These are phyloP conservation scores for Biston stratarius DNA, from an alignment of 2,888 invertebrate genomes.

Conservation along the genomic window DNA sequence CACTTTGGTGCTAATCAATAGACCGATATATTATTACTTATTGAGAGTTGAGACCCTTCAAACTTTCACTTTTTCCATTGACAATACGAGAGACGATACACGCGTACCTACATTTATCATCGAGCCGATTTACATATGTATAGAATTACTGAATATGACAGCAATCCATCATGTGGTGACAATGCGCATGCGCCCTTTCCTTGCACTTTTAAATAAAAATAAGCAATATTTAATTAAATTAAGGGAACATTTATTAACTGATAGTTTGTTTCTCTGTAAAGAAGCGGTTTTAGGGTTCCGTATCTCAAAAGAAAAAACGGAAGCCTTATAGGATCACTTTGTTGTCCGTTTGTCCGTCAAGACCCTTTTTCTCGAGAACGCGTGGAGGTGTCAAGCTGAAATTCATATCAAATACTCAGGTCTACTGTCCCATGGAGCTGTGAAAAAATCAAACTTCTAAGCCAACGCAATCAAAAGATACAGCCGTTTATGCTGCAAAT, in stretches of 20 bases:
- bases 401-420: too few species aligned
- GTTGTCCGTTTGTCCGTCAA: too few species aligned
- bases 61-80: constrained; percentile 52
- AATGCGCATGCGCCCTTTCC: constrained; percentile 69
- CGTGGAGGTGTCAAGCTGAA: too few species aligned
- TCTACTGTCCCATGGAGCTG: too few species aligned
- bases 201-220: constrained; percentile 58
- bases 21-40: constrained; percentile 47
- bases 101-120: constrained; percentile 60
- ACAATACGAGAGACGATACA: constrained; percentile 49
- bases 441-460: too few species aligned
- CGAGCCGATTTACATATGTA: constrained; percentile 75
- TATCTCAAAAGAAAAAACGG: too few species aligned
- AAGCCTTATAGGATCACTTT: too few species aligned
- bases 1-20: not conserved
- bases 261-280: too few species aligned
- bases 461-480: too few species aligned
- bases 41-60: constrained; percentile 47
- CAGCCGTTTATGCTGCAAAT: too few species aligned
- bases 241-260: constrained; percentile 24
- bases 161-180: constrained; percentile 77
- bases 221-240: constrained; percentile 31
- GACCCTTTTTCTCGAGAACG: too few species aligned
- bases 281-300: too few species aligned
- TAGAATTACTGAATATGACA: constrained; percentile 73